Percentiles rank a stretch among this genome's conserved stretches.
Conservation (phyloP, 2,888 invertebrate species). For the Nycteola revayana region DNA sequence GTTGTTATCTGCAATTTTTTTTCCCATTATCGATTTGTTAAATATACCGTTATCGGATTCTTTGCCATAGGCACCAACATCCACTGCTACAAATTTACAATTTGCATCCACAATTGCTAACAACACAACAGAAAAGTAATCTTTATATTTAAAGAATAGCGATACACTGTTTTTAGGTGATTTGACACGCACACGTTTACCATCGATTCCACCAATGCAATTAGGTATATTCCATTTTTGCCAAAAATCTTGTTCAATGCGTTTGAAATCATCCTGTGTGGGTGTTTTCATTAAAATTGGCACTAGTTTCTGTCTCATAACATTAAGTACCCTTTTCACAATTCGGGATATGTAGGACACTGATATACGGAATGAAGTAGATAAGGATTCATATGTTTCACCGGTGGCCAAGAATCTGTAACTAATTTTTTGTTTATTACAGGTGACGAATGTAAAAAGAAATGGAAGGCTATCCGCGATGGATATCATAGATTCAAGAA, state of each 20-base stretch:
- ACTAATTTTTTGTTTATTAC: constrained; percentile 11
- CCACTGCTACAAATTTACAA: not conserved
- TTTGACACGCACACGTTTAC: constrained; percentile 28
- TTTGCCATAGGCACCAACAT: not conserved
- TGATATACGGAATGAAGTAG: constrained; percentile 18
- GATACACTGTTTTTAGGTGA: constrained; percentile 22
- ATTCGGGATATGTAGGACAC: constrained; percentile 19
- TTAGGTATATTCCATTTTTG: constrained; percentile 30
- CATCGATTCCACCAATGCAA: constrained; percentile 26
- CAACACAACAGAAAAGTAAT: constrained; percentile 4
- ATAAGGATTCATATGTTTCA: constrained; percentile 16
- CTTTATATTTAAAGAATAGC: constrained; percentile 24
- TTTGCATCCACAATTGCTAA: not conserved
- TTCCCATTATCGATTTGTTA: not conserved
- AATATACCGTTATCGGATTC: not conserved
- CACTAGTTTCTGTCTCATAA: constrained; percentile 8
- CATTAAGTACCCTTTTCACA: constrained; percentile 9
- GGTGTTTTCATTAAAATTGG: constrained; percentile 12
- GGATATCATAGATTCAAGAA: constrained; percentile 13
- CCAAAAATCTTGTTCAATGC: constrained; percentile 10
- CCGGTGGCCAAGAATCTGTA: constrained; percentile 10
- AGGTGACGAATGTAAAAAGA: constrained; percentile 10
- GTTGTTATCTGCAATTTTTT: not conserved
- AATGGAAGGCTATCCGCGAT: constrained; percentile 15
- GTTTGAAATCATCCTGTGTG: constrained; percentile 9